Evolutionary conservation across 2,888 invertebrate species (phyloP), one percentile per base, ranked within the genome.

Genomic region (Pemphredon lugubris): DNA sequence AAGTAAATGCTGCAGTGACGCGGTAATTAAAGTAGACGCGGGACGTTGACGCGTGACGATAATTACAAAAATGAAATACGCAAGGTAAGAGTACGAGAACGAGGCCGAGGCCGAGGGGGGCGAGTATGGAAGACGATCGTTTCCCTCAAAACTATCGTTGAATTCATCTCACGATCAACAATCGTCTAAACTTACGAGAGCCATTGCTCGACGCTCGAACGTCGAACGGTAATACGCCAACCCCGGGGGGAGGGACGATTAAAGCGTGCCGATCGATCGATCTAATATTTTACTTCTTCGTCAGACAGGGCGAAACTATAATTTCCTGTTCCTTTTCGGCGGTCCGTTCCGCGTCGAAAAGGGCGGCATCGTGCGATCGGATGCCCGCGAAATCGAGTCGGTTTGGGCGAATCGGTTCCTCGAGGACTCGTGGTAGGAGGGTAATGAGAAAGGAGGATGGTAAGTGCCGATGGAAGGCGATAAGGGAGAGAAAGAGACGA

Each of bases 371-470:
- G 16, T n/a, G 60, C 40, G 69, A 72, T 73, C 70, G 72, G 57
- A 50, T 50, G 61, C 45, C 57, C 61, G 73, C 67, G 66, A 70
- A 74, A 70, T 74, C 68, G 53, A 59, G 60, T 76, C 47, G 73
- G 54, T 66, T 71, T 42, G 45, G 60, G 37, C 61, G 69, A 68
- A 74, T 66, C 70, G 51, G 57, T 26, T 40, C 34, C 18, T 63
- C 48, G 50, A 60, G 47, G 37, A 47, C 65, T 44, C 47, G 54
- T 63, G 60, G 65, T 32, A 67, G 68, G 64, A 59, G 61, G 57
- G 69, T 73, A 71, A 77, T 65, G 69, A 73, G 65, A 54, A 61
- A 57, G 67, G 53, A 70, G 50, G 69, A 57, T 59, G 66, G 65
- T 66, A 77, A 73, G 73, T 72, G 59, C 14, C 63, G 72, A 63